Evolutionary conservation across 2,888 invertebrate genomes (phyloP), one percentile per base, ranked within the genome.

Genomic region (Folsomia manolachei): DNA sequence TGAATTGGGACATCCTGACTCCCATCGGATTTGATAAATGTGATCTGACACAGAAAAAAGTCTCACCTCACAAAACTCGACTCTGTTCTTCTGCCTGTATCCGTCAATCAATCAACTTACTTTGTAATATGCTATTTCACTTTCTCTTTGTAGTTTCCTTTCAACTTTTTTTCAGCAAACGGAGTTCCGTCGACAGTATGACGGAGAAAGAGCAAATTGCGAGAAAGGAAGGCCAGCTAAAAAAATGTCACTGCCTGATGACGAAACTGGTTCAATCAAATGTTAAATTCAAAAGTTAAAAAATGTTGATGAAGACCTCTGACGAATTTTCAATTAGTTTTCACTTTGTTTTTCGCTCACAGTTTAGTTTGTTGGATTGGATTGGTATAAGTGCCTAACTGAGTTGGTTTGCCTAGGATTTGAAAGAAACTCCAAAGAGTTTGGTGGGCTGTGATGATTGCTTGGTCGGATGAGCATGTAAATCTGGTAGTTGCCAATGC

Each of bases 1-100:
- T n/a, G 39, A 39, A 14, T 65, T 75, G 73, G 65, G 75, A 66
- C 78, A 76, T 76, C 67, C 75, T 78, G 65, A 52, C 27, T 66
- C 25, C 62, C 24, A 24, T 62, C 14, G 19, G 23, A 18, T 23
- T 24, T 39, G 7, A 14, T 39, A 4, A 4, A 39, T 14, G 39
- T 39, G 7, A n/a, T n/a, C n/a, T n/a, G n/a, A n/a, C n/a, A n/a
- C n/a, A n/a, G n/a, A n/a, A n/a, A 39, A 39, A 39, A 39, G 39
- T 39, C 14, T 39, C 39, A 39, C n/a, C n/a, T n/a, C n/a, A n/a
- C n/a, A 39, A 39, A 39, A 39, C 39, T n/a, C n/a, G n/a, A n/a
- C n/a, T 9, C 39, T 39, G 39, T 4, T 39, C 14, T n/a, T n/a
- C n/a, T n/a, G n/a, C n/a, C n/a, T n/a, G n/a, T n/a, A n/a, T n/a